Base-by-base conservation (phyloP, 2,113 vertebrate species). In the Struthidea cinerea region DNA sequence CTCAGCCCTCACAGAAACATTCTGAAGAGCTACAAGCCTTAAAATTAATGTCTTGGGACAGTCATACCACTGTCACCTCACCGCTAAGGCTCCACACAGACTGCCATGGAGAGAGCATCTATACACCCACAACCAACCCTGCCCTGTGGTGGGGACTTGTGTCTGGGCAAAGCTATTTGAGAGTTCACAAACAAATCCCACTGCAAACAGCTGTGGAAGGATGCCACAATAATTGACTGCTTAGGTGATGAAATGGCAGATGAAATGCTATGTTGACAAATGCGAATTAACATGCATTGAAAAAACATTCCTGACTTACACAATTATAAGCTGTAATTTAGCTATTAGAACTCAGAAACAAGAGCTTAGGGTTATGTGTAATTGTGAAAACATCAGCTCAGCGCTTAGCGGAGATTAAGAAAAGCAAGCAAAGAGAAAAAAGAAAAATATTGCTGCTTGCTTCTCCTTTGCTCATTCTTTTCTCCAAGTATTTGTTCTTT, bases 271-370 rank as follows among this genome's bases (percentile, higher is more conserved):
- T 92, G 88, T 93, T 95, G 92, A 94, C 96, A 93, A 94, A 95
- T 13, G 71, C 3, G 44, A 96, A 95, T 88, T 70, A 93, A 65
- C 55, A 69, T 1, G 7, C 67, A 50, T 6, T 80, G 63, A 73
- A 88, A 84, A 90, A 81, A 63, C 85, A 90, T 44, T 84, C 90
- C 85, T 77, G 91, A 50, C 90, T 86, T 47, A 94, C 79, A 81
- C 79, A 93, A 84, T 6, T 63, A 80, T 87, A 94, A 93, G 90
- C 79, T 84, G 75, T 77, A 94, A 92, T 97, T 95, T 93, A 97
- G 85, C 85, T 77, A 63, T 88, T 92, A 88, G 67, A 90, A 57
- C 57, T 80, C 53, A 23, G 41, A 87, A 87, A 90, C 53, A 73
- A 90, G 85, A 92, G 83, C 83, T 61, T 70, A 55, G 53, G 86